Base-by-base conservation (phyloP, 1,140 invertebrate genomes). In the Diploscapter pachys region DNA sequence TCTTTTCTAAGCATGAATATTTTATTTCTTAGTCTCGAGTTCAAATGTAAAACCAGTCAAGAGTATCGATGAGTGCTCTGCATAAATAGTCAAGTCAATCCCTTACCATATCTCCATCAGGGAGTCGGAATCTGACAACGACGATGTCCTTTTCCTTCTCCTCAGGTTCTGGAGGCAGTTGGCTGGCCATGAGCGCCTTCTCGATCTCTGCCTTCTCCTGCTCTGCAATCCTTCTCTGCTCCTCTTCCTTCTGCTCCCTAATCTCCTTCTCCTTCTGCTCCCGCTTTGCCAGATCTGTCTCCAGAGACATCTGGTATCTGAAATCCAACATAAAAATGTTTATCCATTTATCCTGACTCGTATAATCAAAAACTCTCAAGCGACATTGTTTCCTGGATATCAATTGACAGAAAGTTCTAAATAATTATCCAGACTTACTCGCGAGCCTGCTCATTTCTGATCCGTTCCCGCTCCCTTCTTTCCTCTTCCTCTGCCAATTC, bases 101-200 rank as follows among this genome's bases (percentile, higher is more conserved):
- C 50, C 66, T 52, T 50, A 75, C 68, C 68, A 64, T 61, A 50
- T 55, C 74, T 3, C 74, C 74, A 53, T 71, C 67, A 11, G 74
- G 74, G 6, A 75, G 3, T 67, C 74, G 55, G 62, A 75, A 75
- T 48, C 66, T 75, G 51, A 75, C 62, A 54, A 53, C 59, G 31
- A 75, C 13, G 3, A 63, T 48, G 53, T 49, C 52, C n/a, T 61
- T 67, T 2, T 61, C 61, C n/a, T 55, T 69, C 2, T 61, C 74
- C 6, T 59, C 59, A 11, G 74, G 74, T 57, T 75, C 74, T 5
- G 59, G 53, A 3, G 74, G 74, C 49, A 75, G 67, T 4, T 11
- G 52, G 48, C 70, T 63, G 31, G 70, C 74, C 3, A 75, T 50
- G 3, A 11, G 11, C 5, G 71, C 57, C n/a, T 69, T 53, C 11